Evolutionary conservation across 2,888 invertebrate species (phyloP).

Genomic region (Caenorhabditis wallacei): DNA sequence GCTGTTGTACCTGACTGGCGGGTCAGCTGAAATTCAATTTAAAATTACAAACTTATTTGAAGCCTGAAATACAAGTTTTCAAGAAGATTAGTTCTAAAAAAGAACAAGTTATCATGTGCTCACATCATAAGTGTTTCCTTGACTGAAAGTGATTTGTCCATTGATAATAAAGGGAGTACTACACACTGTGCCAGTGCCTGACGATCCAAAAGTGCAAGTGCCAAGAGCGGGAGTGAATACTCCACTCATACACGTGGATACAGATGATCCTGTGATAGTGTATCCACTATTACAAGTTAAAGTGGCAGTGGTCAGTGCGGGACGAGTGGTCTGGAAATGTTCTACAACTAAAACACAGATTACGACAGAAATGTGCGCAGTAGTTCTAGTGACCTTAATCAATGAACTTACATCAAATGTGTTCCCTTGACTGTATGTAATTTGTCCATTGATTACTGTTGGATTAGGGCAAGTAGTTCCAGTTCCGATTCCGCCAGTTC

Average conservation of each 20-base stretch:
- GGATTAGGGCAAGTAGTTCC: slow-evolving; percentile 34
- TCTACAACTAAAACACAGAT: too few relatives aligned
- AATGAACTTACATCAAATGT: slow-evolving; percentile 37
- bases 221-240: slow-evolving; percentile 63
- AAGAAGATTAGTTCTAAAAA: too few relatives aligned
- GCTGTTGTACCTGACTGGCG: slow-evolving; percentile 63
- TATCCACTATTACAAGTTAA: slow-evolving; percentile 70
- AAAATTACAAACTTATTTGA: too few relatives aligned
- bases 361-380: too few relatives aligned
- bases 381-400: too few relatives aligned
- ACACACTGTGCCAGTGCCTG: slow-evolving; percentile 29
- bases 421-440: slow-evolving; percentile 50
- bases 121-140: slow-evolving; percentile 49
- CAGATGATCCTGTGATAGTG: slow-evolving; percentile 46
- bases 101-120: too few relatives aligned
- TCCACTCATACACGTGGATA: slow-evolving; percentile 52
- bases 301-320: slow-evolving; percentile 66
- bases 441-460: slow-evolving; percentile 35
- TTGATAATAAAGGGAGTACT: slow-evolving; percentile 42
- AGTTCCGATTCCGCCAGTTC: slow-evolving; percentile 5
- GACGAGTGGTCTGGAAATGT: slow-evolving; percentile 25
- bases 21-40: slow-evolving; percentile 16
- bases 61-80: too few relatives aligned
- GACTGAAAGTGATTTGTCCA: slow-evolving; percentile 52
- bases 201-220: slow-evolving; percentile 51